Evolutionary conservation across 2,888 invertebrate species (phyloP).

Genomic region (Dicyrtoma fusca): DNA sequence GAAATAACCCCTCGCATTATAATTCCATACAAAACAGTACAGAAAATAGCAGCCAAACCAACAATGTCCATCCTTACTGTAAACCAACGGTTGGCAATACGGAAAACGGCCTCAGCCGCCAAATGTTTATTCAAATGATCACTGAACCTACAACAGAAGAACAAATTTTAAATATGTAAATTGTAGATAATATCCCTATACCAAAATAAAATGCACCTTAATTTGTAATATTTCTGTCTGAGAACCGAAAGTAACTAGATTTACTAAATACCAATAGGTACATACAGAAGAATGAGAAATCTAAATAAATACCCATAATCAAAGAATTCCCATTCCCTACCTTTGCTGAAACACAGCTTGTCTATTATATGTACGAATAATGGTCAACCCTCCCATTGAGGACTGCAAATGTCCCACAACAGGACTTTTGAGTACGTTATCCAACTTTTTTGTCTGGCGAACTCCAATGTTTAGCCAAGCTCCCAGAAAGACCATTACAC

Average conservation of each 20-base stretch:
- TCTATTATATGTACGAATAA: constrained; percentile 62
- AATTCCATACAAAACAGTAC: constrained; percentile 62
- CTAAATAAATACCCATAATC: neutral
- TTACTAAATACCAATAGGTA: too few relatives aligned
- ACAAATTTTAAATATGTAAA: too few relatives aligned
- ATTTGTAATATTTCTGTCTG: too few relatives aligned
- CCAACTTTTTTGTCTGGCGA: constrained; percentile 60
- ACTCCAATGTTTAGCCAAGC: constrained; percentile 58
- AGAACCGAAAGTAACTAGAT: too few relatives aligned
- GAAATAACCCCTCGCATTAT: constrained; percentile 59
- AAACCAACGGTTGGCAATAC: constrained; percentile 61
- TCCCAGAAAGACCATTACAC: constrained; percentile 55
- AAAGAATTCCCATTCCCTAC: constrained; percentile 52
- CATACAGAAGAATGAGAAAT: too few relatives aligned
- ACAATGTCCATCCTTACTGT: constrained; percentile 61
- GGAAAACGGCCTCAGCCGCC: constrained; percentile 61
- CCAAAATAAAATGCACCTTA: too few relatives aligned
- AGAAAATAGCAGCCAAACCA: constrained; percentile 60
- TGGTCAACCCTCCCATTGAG: constrained; percentile 62
- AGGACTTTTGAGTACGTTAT: constrained; percentile 63
- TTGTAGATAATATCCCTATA: too few relatives aligned
- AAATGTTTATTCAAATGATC: constrained; percentile 60
- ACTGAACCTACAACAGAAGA: constrained; percentile 61
- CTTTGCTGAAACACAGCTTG: constrained; percentile 59
- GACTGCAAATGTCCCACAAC: constrained; percentile 63